A percentile compares a stretch with the other conserved stretches of the same genome.
Conservation (phyloP, 2,113 vertebrate species). For the Chloropsis cyanopogon region DNA sequence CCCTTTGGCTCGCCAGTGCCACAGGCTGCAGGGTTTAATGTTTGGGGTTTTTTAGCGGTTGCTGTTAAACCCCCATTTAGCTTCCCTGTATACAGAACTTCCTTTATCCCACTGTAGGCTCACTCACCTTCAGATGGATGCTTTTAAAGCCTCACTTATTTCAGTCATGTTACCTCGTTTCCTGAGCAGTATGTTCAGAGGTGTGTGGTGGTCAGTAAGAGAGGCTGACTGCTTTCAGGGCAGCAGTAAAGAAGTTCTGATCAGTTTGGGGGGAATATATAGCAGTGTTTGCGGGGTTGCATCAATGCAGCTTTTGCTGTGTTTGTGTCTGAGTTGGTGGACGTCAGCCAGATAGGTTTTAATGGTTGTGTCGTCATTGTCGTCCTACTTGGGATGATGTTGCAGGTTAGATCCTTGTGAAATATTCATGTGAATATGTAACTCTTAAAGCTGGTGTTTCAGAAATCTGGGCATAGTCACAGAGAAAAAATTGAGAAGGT, state of each 20-base stretch:
- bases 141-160: background rate
- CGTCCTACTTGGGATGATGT: constrained; percentile 38
- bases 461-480: background rate
- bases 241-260: background rate
- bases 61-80: background rate
- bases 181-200: background rate
- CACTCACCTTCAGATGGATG: background rate
- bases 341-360: constrained; percentile 25
- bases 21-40: background rate
- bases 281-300: background rate
- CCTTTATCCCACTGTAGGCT: background rate
- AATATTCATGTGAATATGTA: constrained; percentile 9
- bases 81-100: background rate
- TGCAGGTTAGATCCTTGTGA: constrained; percentile 38
- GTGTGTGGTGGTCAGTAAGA: background rate
- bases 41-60: background rate
- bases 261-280: background rate
- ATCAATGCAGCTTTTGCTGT: background rate
- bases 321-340: background rate
- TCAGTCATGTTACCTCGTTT: background rate
- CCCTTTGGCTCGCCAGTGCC: background rate
- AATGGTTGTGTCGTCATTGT: constrained; percentile 25
- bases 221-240: background rate
- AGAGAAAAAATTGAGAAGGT: background rate
- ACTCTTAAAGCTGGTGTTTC: background rate